Conservation (phyloP, 2,888 invertebrate genomes). For the Eupithecia subfuscata region DNA sequence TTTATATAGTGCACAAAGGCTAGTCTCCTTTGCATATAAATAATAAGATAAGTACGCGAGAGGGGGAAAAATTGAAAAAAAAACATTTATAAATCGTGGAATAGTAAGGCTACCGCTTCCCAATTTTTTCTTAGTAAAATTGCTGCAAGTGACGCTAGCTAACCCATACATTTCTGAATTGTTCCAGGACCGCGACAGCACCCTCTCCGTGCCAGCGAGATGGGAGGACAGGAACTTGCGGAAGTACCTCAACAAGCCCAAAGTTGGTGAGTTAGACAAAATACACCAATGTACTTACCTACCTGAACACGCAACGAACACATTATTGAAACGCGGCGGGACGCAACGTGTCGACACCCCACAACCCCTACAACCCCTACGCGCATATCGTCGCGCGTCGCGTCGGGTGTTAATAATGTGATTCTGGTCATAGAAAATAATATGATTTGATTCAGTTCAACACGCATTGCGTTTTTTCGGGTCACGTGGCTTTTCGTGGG, state of each 20-base stretch:
- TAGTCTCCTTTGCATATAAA: not conserved
- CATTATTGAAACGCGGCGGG: no score
- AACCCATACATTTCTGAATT: conserved; percentile 37
- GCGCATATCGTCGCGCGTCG: no score
- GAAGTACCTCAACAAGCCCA: conserved; percentile 85
- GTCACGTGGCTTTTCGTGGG: not conserved
- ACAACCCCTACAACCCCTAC: no score
- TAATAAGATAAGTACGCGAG: no score
- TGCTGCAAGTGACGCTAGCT: not conserved
- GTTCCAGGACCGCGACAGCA: conserved; percentile 85
- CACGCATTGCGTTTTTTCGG: not conserved
- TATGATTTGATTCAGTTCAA: not conserved
- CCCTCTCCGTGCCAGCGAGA: conserved; percentile 86
- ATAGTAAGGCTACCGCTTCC: no score
- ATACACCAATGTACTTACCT: no score
- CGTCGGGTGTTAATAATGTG: no score
- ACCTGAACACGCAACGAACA: not conserved
- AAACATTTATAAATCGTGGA: no score
- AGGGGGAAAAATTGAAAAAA: no score
- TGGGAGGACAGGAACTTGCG: conserved; percentile 87
- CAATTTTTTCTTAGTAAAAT: no score
- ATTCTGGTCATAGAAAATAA: not conserved
- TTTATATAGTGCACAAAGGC: not conserved
- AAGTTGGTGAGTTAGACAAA: conserved; percentile 70
- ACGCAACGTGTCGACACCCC: no score